Base-by-base conservation (phyloP, 2,797 vertebrate species). In the Gallirallus australis region DNA sequence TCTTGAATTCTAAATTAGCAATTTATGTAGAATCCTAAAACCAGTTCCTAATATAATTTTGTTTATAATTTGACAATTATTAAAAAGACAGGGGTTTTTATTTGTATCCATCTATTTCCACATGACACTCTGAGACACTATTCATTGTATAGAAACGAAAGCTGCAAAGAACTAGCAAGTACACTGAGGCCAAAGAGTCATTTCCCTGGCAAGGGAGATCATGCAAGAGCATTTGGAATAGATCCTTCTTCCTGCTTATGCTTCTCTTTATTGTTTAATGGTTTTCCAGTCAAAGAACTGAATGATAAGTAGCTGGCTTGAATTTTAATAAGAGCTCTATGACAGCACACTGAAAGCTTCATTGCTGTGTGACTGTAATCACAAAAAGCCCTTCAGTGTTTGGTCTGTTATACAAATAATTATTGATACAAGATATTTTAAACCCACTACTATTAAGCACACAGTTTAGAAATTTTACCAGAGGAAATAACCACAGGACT, bases 241-340 rank as follows among this genome's bases (percentile, higher is more conserved):
- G 71, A 72, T 89, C 88, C 42, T 77, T 95, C 57, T 78, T 89
- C 48, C 61, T 96, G 23, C 31, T 97, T 24, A 23, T 90, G 72
- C 61, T 96, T 95, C 33, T 80, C 72, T 93, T 94, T 80, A 86
- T 91, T 95, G 47, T 81, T 53, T 90, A 95, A 90, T 91, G 28
- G 37, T 42, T 94, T 91, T 94, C 30, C n/a, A 79, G 30, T 80
- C 7, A 16, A 81, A 86, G 65, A 94, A 95, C 25, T 70, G 82
- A 94, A 97, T 94, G 23, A 59, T 95, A 92, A 93, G 52, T 75
- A 96, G 40, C 15, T 82, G 61, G 63, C 77, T 83, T 96, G 82
- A 95, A 92, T 96, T 93, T 93, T 94, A 97, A 81, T 85, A 91
- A 95, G 65, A 78, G 23, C 9, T 85, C 14, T 33, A 33, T 76